phyloP scores from a whole-genome alignment of 2,113 vertebrate genomes.

The Cephalopterus ornatus region DNA sequence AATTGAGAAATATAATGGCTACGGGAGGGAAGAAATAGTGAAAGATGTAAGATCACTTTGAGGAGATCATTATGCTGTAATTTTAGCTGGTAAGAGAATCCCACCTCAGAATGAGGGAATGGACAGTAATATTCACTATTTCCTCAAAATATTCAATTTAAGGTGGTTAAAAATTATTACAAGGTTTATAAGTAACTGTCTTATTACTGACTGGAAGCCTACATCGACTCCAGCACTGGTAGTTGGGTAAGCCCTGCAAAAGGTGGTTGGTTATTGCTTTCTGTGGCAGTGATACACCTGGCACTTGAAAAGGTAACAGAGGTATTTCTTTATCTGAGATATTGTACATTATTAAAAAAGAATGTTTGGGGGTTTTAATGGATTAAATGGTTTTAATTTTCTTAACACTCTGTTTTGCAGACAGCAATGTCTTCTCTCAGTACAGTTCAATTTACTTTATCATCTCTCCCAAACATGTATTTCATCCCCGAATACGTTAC shows the following conservation, averaged over 20 bases:
- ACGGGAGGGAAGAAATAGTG: not conserved
- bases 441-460: not conserved
- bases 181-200: not conserved
- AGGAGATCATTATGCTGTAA: not conserved
- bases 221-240: rapidly evolving
- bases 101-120: not conserved
- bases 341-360: not conserved
- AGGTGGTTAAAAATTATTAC: not conserved
- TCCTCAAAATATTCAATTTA: not conserved
- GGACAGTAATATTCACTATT: not conserved
- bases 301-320: not conserved
- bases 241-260: not conserved
- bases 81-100: not conserved
- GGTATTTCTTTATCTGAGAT: not conserved
- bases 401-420: not conserved
- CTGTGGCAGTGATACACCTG: not conserved
- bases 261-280: not conserved
- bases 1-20: not conserved
- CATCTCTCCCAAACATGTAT: not conserved
- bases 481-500: not conserved
- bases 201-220: not conserved
- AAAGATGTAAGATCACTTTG: not conserved
- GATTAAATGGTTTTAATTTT: not conserved
- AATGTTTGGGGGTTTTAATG: not conserved
- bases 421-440: not conserved